These are phyloP conservation scores for Pandemis cinnamomeana DNA, from an alignment of 2,888 invertebrate genomes.

Conservation along the genomic window DNA sequence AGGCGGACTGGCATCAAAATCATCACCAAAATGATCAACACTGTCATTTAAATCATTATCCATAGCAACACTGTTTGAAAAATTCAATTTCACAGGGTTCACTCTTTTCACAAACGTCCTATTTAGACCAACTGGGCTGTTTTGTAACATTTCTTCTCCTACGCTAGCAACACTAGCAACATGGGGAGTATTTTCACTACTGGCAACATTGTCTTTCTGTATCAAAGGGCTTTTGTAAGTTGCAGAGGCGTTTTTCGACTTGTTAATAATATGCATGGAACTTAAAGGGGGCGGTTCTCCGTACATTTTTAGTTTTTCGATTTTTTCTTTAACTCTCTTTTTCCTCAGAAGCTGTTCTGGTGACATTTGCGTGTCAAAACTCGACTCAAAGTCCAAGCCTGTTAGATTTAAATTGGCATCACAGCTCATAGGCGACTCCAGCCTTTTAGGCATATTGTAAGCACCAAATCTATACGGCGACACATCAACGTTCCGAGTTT, in stretches of 20 bases:
- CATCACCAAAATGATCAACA: slow-evolving; percentile 70
- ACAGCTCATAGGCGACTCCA: slow-evolving; percentile 62
- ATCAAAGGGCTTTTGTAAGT: slow-evolving; percentile 73
- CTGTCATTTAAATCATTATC: slow-evolving; percentile 50
- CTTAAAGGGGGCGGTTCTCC: slow-evolving; percentile 84
- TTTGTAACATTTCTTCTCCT: slow-evolving; percentile 47
- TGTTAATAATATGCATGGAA: slow-evolving; percentile 74
- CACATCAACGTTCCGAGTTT: slow-evolving; percentile 57
- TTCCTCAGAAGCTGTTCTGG: slow-evolving; percentile 63
- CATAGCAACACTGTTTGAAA: slow-evolving; percentile 49
- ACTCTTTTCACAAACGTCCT: slow-evolving; percentile 59
- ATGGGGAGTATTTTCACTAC: slow-evolving; percentile 37
- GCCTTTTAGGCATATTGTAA: slow-evolving; percentile 61
- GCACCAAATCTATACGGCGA: slow-evolving; percentile 69
- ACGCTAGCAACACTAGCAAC: slow-evolving; percentile 43
- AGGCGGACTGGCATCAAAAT: slow-evolving; percentile 76
- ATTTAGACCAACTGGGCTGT: slow-evolving; percentile 61
- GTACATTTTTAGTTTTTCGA: slow-evolving; percentile 81
- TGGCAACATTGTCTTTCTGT: slow-evolving; percentile 53
- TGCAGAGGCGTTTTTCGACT: slow-evolving; percentile 63
- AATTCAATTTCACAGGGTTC: slow-evolving; percentile 67
- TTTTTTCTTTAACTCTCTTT: slow-evolving; percentile 67
- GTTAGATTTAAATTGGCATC: slow-evolving; percentile 67
- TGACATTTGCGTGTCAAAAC: slow-evolving; percentile 67
- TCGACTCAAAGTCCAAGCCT: slow-evolving; percentile 77